Evolutionary conservation across 2,113 vertebrate genomes (phyloP).

Genomic region (Alosa alosa): DNA sequence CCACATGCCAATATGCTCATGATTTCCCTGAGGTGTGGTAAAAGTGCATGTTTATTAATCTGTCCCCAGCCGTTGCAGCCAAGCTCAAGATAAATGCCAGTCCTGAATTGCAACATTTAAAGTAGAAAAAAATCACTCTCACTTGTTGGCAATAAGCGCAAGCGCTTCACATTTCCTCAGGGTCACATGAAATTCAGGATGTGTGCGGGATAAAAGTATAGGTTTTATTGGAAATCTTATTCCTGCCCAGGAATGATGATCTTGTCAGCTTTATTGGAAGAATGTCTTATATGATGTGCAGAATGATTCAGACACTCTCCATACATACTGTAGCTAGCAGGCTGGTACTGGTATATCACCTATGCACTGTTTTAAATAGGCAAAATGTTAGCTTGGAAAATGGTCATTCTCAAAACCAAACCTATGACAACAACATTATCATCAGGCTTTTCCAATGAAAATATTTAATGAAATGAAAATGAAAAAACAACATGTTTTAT

Average conservation of each 20-base stretch:
- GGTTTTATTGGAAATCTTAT: constrained; percentile 12
- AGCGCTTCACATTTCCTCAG: constrained; percentile 5
- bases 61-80: constrained; percentile 48
- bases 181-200: constrained; percentile 3
- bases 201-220: background rate
- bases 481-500: no score
- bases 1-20: constrained; percentile 59
- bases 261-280: background rate
- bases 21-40: constrained; percentile 64
- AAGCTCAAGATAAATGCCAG: constrained; percentile 48
- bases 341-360: no score
- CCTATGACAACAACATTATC: no score
- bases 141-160: constrained; percentile 35
- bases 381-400: no score
- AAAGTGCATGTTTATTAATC: constrained; percentile 55
- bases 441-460: no score
- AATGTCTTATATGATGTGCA: background rate
- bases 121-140: constrained; percentile 28
- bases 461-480: no score
- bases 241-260: background rate
- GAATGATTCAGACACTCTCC: background rate
- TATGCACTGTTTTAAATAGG: no score
- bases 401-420: no score
- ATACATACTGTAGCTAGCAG: no score
- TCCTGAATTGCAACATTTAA: constrained; percentile 24